Percentiles rank a stretch among this genome's conserved stretches.
Conservation (phyloP, 2,888 invertebrate species). For the Atethmia centrago region DNA sequence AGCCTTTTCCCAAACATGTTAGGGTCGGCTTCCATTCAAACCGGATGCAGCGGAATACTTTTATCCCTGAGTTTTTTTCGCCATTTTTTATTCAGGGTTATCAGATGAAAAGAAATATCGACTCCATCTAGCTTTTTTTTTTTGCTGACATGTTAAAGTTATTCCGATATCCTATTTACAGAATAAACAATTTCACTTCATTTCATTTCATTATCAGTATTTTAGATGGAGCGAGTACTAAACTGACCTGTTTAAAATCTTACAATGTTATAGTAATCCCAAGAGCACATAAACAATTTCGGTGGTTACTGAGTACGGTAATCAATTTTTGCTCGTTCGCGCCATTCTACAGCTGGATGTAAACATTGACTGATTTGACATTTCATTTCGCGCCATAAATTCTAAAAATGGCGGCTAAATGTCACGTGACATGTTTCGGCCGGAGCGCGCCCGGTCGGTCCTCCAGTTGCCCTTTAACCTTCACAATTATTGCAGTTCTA, state of each 20-base stretch:
- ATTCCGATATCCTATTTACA: too few relatives aligned
- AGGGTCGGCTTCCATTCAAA: neutral
- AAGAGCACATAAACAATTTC: neutral
- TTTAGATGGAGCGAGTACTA: neutral
- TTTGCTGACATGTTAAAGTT: too few relatives aligned
- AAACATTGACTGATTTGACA: conserved; percentile 54
- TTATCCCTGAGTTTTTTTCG: too few relatives aligned
- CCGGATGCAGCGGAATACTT: neutral
- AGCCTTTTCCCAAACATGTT: neutral
- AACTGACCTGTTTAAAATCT: neutral
- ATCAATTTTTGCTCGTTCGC: neutral
- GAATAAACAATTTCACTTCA: too few relatives aligned
- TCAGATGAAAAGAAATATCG: too few relatives aligned
- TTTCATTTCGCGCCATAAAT: conserved; percentile 70
- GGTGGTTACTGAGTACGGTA: too few relatives aligned
- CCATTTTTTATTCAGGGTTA: too few relatives aligned
- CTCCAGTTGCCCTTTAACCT: conserved; percentile 86
- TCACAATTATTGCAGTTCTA: conserved; percentile 82
- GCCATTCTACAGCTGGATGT: conserved; percentile 14
- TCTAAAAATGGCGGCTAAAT: conserved; percentile 66
- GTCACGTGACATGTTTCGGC: conserved; percentile 75
- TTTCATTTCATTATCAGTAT: neutral
- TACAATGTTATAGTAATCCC: neutral
- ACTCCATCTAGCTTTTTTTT: too few relatives aligned
- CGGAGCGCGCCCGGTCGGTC: conserved; percentile 74